Evolutionary conservation across 2,888 invertebrate genomes (phyloP).

Genomic region (Drosophila neotestacea): DNA sequence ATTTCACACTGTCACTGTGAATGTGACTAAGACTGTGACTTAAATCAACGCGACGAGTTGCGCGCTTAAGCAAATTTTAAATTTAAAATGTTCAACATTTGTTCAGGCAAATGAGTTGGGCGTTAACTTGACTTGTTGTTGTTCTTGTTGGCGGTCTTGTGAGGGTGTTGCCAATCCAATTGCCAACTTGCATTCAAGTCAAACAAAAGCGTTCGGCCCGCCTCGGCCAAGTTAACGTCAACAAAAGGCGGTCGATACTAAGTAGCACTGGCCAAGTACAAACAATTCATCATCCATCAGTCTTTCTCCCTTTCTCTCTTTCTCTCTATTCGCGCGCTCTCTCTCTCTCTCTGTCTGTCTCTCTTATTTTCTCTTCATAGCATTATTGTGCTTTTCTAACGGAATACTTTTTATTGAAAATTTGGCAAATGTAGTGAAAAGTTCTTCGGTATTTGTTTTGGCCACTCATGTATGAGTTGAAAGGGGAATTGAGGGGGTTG

Average conservation of each 20-base stretch:
- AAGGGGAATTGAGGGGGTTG: neutral
- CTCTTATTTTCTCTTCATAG: neutral
- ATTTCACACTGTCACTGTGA: conserved; percentile 21
- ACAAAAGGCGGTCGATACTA: conserved; percentile 50
- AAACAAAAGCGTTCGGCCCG: conserved; percentile 56
- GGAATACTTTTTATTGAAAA: conserved; percentile 42
- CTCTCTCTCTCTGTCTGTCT: neutral
- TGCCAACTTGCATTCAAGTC: conserved; percentile 73
- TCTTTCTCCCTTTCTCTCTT: neutral
- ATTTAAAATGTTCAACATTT: conserved; percentile 58
- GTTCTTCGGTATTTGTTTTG: conserved; percentile 60
- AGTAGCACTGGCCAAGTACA: conserved; percentile 50
- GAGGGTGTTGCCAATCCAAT: conserved; percentile 70
- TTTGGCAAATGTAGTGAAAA: conserved; percentile 66
- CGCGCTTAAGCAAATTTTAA: conserved; percentile 50
- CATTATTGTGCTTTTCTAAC: conserved; percentile 19
- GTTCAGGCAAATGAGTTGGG: conserved; percentile 55
- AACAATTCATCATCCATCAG: conserved; percentile 53
- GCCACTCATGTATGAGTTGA: conserved; percentile 43
- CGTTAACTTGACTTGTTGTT: conserved; percentile 45
- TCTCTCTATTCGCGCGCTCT: neutral
- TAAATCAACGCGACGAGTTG: conserved; percentile 3
- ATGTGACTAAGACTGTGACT: neutral
- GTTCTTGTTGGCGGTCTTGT: conserved; percentile 32
- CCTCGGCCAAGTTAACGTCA: conserved; percentile 62